Conservation (phyloP, 2,888 invertebrate species). For the Myopa testacea region DNA sequence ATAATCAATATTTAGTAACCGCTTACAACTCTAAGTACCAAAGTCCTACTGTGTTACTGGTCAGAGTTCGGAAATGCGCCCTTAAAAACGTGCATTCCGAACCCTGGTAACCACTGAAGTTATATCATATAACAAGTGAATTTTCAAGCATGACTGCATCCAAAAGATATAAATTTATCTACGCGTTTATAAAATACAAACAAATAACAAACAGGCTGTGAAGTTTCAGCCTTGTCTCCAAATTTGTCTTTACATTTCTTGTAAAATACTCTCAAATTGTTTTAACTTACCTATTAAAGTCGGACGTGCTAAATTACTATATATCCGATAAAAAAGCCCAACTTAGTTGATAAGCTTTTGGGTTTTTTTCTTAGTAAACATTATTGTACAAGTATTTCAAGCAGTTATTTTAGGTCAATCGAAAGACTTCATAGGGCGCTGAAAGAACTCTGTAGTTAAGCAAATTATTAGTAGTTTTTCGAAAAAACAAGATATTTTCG, state of each 20-base stretch:
- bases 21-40: too few species aligned
- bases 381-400: slow-evolving; percentile 8
- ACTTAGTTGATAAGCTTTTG: slow-evolving; percentile 22
- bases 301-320: slow-evolving; percentile 6
- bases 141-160: too few species aligned
- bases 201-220: too few species aligned
- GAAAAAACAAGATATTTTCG: not conserved
- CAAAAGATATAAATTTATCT: too few species aligned
- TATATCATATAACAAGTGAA: too few species aligned
- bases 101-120: too few species aligned
- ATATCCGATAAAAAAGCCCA: slow-evolving; percentile 30
- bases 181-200: too few species aligned
- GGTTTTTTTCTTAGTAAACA: not conserved
- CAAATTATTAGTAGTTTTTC: slow-evolving; percentile 31
- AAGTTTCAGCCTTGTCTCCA: too few species aligned
- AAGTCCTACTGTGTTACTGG: too few species aligned
- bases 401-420: slow-evolving; percentile 59
- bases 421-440: slow-evolving; percentile 69
- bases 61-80: too few species aligned
- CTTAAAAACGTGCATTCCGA: too few species aligned
- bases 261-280: slow-evolving; percentile 13
- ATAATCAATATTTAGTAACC: too few species aligned
- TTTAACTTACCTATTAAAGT: slow-evolving; percentile 21
- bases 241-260: not conserved
- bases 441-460: slow-evolving; percentile 63